Conservation (phyloP, 2,113 vertebrate genomes). For the Bothrops jararaca region DNA sequence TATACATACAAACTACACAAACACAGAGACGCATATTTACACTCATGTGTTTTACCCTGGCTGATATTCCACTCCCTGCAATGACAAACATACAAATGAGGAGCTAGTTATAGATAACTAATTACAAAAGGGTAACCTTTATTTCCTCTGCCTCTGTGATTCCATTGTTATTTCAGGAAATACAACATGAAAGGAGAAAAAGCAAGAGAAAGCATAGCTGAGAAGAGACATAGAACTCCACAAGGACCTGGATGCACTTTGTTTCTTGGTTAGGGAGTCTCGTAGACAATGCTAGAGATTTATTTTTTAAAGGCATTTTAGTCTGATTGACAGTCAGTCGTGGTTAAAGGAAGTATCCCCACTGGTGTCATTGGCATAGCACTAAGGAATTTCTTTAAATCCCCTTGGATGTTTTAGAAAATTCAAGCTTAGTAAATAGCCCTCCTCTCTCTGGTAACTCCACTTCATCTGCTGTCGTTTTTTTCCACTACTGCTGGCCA, state of each 20-base stretch:
- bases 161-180: neutral
- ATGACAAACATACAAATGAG: too few species aligned
- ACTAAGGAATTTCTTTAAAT: neutral
- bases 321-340: neutral
- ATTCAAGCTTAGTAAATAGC: constrained; percentile 29
- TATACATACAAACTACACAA: neutral
- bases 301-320: constrained; percentile 10
- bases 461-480: constrained; percentile 43
- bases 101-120: too few species aligned
- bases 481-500: constrained; percentile 29
- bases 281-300: neutral
- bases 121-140: too few species aligned
- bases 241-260: neutral
- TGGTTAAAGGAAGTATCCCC: neutral
- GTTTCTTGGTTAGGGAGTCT: neutral
- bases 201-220: neutral
- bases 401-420: constrained; percentile 7
- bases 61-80: neutral
- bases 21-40: neutral
- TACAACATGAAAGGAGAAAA: neutral
- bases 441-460: constrained; percentile 38
- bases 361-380: neutral
- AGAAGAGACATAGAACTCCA: neutral
- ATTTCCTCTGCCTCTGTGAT: too few species aligned
- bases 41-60: neutral